phyloP scores from a whole-genome alignment of 2,888 invertebrate species.

The Cryptosula pallasiana region DNA sequence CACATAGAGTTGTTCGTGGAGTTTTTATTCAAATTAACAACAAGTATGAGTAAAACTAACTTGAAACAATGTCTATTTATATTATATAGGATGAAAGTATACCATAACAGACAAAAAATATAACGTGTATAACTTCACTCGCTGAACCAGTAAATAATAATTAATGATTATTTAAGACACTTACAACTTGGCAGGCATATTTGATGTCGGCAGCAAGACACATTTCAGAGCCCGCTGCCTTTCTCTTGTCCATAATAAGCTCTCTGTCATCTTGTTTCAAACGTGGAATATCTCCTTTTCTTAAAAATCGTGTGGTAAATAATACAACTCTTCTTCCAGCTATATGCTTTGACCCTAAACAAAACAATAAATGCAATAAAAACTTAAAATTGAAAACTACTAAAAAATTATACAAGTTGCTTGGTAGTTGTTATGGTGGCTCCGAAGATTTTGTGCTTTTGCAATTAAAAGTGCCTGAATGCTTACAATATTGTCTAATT shows the following conservation, averaged over 20 bases:
- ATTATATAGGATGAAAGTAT: too few species aligned
- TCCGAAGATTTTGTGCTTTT: too few species aligned
- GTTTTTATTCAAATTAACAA: too few species aligned
- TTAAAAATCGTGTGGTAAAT: neutral
- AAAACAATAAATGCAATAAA: neutral
- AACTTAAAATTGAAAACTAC: neutral
- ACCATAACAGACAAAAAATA: too few species aligned
- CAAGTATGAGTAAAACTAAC: too few species aligned
- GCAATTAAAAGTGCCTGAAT: too few species aligned
- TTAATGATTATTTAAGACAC: neutral
- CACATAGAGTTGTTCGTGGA: too few species aligned
- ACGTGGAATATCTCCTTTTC: neutral
- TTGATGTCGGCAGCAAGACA: neutral
- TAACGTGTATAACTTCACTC: too few species aligned
- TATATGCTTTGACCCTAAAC: neutral
- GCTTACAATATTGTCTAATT: too few species aligned
- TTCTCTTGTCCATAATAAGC: conserved; percentile 14
- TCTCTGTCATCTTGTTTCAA: neutral
- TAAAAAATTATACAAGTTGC: too few species aligned
- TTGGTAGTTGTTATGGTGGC: too few species aligned
- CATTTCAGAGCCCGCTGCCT: neutral
- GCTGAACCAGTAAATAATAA: neutral
- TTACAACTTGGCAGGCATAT: neutral
- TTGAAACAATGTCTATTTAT: too few species aligned
- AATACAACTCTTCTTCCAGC: neutral